Percentiles rank a stretch among this genome's conserved stretches.
Conservation (phyloP, 2,797 vertebrate genomes). For the Odontamblyopus rebecca region DNA sequence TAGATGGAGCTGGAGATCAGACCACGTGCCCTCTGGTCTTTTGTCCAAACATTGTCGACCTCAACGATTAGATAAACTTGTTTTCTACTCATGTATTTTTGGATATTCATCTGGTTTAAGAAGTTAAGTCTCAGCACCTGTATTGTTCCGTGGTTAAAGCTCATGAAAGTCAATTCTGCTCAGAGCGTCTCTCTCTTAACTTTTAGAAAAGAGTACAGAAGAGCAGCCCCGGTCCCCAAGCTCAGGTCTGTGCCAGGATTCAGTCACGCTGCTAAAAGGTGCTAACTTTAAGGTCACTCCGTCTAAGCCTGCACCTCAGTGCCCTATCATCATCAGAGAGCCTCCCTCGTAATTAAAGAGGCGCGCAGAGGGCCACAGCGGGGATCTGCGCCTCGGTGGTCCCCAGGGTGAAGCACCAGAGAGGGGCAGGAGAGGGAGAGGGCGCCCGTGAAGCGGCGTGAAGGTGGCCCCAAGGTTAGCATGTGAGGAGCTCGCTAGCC, state of each 20-base stretch:
- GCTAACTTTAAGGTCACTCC: conserved; percentile 45
- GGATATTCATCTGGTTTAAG: neutral
- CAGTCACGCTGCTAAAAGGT: conserved; percentile 6
- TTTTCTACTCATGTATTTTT: neutral
- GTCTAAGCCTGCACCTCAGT: conserved; percentile 27
- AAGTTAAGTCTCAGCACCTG: neutral
- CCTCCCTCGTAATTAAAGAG: conserved; percentile 78
- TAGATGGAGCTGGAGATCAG: too few relatives aligned
- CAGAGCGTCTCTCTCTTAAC: neutral
- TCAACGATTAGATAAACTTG: neutral
- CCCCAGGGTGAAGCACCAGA: conserved; percentile 61
- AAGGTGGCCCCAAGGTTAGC: conserved; percentile 56
- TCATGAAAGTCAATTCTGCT: conserved; percentile 1
- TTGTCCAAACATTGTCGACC: neutral
- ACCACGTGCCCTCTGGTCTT: neutral
- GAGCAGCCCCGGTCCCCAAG: neutral
- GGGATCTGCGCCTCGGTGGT: conserved; percentile 43
- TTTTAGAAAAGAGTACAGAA: neutral
- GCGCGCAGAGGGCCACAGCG: conserved; percentile 53
- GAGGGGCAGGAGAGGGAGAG: conserved; percentile 53
- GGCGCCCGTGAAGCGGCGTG: conserved; percentile 22
- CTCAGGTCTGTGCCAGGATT: neutral
- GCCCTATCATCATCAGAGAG: conserved; percentile 36
- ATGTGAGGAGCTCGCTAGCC: neutral
- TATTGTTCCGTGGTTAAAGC: neutral